Conservation (phyloP, 2,888 invertebrate genomes). For the Argyresthia goedartella region DNA sequence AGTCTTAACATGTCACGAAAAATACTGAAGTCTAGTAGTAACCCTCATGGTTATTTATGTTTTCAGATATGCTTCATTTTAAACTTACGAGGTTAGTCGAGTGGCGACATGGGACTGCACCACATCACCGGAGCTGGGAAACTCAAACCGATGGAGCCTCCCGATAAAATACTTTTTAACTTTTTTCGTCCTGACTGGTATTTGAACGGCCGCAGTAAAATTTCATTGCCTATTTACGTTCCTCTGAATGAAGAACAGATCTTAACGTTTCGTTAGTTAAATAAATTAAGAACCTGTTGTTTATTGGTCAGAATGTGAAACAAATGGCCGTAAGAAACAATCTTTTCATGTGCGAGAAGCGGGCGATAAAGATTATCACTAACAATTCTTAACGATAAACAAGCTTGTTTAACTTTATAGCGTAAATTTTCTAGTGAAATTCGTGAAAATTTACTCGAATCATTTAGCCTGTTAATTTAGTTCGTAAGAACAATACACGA, state of each 20-base stretch:
- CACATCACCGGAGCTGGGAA: slow-evolving; percentile 19
- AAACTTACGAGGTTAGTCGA: no score
- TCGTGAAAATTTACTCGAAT: no score
- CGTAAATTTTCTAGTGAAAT: no score
- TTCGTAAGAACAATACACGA: no score
- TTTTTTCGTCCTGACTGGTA: slow-evolving; percentile 15
- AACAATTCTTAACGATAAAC: slow-evolving; percentile 4
- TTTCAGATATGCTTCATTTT: no score
- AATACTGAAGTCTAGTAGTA: no score
- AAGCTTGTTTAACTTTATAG: neutral
- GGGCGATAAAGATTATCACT: slow-evolving; percentile 7
- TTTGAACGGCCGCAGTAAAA: slow-evolving; percentile 37
- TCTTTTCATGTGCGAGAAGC: slow-evolving; percentile 3
- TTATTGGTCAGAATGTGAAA: slow-evolving; percentile 12
- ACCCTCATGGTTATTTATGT: no score
- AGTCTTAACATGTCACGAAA: no score
- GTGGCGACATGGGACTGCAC: no score
- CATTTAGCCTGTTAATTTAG: no score
- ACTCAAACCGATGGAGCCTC: slow-evolving; percentile 29
- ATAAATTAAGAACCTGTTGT: slow-evolving; percentile 35
- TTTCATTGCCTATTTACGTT: slow-evolving; percentile 35
- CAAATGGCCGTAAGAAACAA: slow-evolving; percentile 3
- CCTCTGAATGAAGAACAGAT: slow-evolving; percentile 24
- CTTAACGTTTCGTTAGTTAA: slow-evolving; percentile 14
- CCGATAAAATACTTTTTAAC: slow-evolving; percentile 22